A percentile compares a stretch with the other conserved stretches of the same genome.
Conservation (phyloP, 2,888 invertebrate genomes). For the Pyrrhia umbra region DNA sequence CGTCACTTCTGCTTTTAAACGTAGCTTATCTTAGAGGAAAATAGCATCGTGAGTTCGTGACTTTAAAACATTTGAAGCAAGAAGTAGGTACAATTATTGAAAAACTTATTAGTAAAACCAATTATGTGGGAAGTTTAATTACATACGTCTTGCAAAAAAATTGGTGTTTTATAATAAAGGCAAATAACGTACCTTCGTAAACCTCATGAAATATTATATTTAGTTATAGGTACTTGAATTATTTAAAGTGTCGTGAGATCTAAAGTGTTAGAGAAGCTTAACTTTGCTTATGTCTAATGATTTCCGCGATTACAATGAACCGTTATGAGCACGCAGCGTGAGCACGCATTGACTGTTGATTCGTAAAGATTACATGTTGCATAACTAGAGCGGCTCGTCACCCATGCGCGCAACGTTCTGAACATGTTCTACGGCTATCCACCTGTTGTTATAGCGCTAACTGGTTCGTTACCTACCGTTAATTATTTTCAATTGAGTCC, state of each 20-base stretch:
- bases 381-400: slow-evolving; percentile 79
- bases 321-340: slow-evolving; percentile 81
- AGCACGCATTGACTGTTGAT: slow-evolving; percentile 80
- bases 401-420: slow-evolving; percentile 65
- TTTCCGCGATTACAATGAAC: slow-evolving; percentile 83
- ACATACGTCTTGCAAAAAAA: slow-evolving; percentile 34
- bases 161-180: slow-evolving; percentile 4
- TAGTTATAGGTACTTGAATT: neutral
- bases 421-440: slow-evolving; percentile 83
- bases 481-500: slow-evolving; percentile 56
- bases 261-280: slow-evolving; percentile 46
- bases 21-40: slow-evolving; percentile 29
- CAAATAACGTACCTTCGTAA: slow-evolving; percentile 20
- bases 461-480: slow-evolving; percentile 79
- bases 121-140: slow-evolving; percentile 34
- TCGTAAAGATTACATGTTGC: slow-evolving; percentile 83
- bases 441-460: slow-evolving; percentile 78
- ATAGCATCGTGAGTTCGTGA: slow-evolving; percentile 45
- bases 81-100: slow-evolving; percentile 39
- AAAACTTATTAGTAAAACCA: slow-evolving; percentile 43
- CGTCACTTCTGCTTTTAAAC: slow-evolving; percentile 49
- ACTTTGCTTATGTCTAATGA: slow-evolving; percentile 67
- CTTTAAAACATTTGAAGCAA: slow-evolving; percentile 36
- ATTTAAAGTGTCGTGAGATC: slow-evolving; percentile 55
- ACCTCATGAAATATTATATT: slow-evolving; percentile 41